Base-by-base conservation (phyloP, 2,797 vertebrate species). In the Melanotaenia trifasciata region DNA sequence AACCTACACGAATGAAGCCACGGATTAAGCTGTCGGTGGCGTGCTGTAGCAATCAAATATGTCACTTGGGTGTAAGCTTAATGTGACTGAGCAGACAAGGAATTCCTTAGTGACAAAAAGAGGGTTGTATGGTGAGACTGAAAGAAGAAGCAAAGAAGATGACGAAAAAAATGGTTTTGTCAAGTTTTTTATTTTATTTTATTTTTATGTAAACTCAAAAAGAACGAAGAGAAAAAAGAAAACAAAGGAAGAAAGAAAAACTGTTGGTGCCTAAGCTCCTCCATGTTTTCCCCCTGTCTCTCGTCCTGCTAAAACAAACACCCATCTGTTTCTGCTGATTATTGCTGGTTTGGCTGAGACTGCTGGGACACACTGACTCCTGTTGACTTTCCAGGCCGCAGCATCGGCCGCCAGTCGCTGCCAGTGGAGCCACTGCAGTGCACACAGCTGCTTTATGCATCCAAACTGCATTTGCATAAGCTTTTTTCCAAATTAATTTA, bases 301-400 rank as follows among this genome's bases (percentile, higher is more conserved):
- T 12, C 32, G 56, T 84, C 77, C 81, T 68, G 80, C 82, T 85
- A 79, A 33, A 85, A 92, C 87, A 91, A 90, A 87, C 87, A 83
- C 38, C 76, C 88, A 84, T 92, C 87, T 93, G 91, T 91, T 90
- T 90, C 71, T 87, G 85, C 81, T 86, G 92, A 90, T 90, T 83
- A 86, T 77, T 75, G 81, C 86, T 80, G 85, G 80, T 88, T 87
- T 89, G 89, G 87, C 86, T 14, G 64, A 64, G 82, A 60, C 70
- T 3, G 22, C 78, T 18, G 84, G 79, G 85, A 91, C 84, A 78
- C 43, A 70, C 79, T 60, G 81, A 80, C 74, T 89, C 74, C 78
- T 74, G 80, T 79, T 81, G 78, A 83, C 81, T 86, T 72, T 86
- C 84, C 75, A 73, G 85, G 64, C 82, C 74, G 28, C 56, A 51